Evolutionary conservation across 2,888 invertebrate genomes (phyloP), one percentile per base, ranked within the genome.

Genomic region (Seira sanloemensis): DNA sequence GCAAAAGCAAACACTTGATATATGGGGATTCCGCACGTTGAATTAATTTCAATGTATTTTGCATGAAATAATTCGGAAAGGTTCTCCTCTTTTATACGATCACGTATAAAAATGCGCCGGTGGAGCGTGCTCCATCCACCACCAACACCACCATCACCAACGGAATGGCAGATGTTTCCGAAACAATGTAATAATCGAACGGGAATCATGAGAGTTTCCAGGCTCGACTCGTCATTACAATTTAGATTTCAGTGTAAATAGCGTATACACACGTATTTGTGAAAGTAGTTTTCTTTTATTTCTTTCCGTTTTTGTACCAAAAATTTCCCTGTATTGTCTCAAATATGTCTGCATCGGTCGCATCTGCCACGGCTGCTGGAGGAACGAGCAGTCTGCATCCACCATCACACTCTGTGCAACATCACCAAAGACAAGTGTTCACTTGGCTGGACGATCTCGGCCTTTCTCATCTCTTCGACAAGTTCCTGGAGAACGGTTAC

Each of bases 391-490:
- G 5, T 37, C 72, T 82, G 65, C 58, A 58, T 27, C 71, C 71
- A 27, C 37, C 4, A 12, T 62, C 58, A 23, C 69, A 78, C 21
- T 68, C 67, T 50, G 21, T 69, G 19, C 71, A 77, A 21, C 82
- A 80, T 62, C 74, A 80, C 23, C 85, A 79, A 67, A 37, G 86
- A 67, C 79, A 86, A 62, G 87, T 87, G 77, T 88, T 86, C 82
- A 78, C 76, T 58, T 88, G 88, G 88, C 85, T 88, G 73, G 85
- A 88, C 79, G 77, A 78, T 58, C 84, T 88, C 37, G 85, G 85
- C 54, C 78, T 88, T 26, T 27, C 87, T 25, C 88, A 88, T 78
- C 87, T 88, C 78, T 89, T 89, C 75, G 86, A 89, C 65, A 84
- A 85, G 66, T 88, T 88, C 65, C 73, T 88, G 21, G 85, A 86